phyloP scores from a whole-genome alignment of 2,113 vertebrate species.

The Pelodiscus sinensis region DNA sequence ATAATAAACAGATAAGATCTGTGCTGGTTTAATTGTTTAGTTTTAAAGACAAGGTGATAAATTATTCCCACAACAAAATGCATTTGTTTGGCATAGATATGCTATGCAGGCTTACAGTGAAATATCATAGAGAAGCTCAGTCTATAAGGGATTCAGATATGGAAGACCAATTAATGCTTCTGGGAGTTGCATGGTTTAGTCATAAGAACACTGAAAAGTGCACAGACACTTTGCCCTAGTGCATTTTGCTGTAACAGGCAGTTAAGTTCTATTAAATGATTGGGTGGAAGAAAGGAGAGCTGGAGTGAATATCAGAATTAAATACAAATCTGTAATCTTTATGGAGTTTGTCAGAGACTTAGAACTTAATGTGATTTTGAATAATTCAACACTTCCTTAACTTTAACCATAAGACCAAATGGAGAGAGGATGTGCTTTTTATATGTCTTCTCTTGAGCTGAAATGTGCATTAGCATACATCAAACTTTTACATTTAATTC shows the following conservation, averaged over 20 bases:
- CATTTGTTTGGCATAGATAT: neutral
- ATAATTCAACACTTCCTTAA: slow-evolving; percentile 9
- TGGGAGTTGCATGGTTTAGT: neutral
- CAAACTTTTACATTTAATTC: neutral
- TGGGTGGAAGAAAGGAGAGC: neutral
- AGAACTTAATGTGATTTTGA: slow-evolving; percentile 7
- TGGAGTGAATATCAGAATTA: neutral
- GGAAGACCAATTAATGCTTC: neutral
- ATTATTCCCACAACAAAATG: neutral
- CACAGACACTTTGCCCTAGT: neutral
- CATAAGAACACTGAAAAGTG: neutral
- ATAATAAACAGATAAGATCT: neutral
- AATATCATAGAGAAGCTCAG: neutral
- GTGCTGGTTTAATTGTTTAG: neutral
- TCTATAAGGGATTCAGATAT: neutral
- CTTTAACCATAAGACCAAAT: neutral
- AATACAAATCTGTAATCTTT: neutral
- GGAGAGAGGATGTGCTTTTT: neutral
- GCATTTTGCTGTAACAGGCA: neutral
- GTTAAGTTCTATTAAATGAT: neutral
- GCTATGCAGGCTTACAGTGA: neutral
- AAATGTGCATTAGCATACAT: neutral
- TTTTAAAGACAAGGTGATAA: neutral
- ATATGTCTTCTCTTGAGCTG: neutral
- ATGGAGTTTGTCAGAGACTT: neutral